Evolutionary conservation across 2,113 vertebrate species (phyloP), one percentile per base, ranked within the genome.

Genomic region (Ageneiosus marmoratus): DNA sequence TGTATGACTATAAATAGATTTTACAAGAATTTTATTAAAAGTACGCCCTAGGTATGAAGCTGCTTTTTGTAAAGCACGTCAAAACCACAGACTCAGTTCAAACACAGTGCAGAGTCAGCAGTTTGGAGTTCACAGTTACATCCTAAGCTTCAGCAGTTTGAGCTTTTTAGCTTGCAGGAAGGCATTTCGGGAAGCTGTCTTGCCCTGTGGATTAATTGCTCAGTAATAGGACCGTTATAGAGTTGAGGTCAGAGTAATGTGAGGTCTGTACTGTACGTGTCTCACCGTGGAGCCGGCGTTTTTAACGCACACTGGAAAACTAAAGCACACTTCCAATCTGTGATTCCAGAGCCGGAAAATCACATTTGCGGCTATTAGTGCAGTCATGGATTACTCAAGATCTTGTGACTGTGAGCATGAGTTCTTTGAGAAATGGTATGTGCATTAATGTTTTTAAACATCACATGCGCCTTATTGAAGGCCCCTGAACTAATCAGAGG

Each of bases 401-500:
- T 29, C 83, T 53, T 20, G 79, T 15, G 34, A 72, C 3, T 79
- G 29, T 37, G 76, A 65, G 78, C 55, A 15, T 74, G 74, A 77
- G 76, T 79, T 58, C 75, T 41, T 77, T 60, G 24, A 37, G 46
- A 51, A 50, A 75, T 41, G 69, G 58, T 51, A 55, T 74, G 16
- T 56, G 78, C 60, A 11, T 80, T 58, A 77, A 77, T 77, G 53
- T 55, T 27, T n/a, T 55, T 76, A 18, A 84, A 76, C 51, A 69
- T 77, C 50, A 81, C 84, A 69, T 58, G 83, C 24, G 24, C 48
- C 51, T 58, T 53, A 75, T 34, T 55, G 18, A 22, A 78, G 37
- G 65, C 22, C 46, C n/a, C 50, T 75, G 46, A 58, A 12, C 29
- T 63, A 82, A 76, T 62, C 48, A 67, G 55, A 74, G 29, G 62